Percentiles rank a stretch among this genome's conserved stretches.
These are phyloP conservation scores for Eueides isabella DNA, from an alignment of 1,140 invertebrate genomes.

Conservation along the genomic window DNA sequence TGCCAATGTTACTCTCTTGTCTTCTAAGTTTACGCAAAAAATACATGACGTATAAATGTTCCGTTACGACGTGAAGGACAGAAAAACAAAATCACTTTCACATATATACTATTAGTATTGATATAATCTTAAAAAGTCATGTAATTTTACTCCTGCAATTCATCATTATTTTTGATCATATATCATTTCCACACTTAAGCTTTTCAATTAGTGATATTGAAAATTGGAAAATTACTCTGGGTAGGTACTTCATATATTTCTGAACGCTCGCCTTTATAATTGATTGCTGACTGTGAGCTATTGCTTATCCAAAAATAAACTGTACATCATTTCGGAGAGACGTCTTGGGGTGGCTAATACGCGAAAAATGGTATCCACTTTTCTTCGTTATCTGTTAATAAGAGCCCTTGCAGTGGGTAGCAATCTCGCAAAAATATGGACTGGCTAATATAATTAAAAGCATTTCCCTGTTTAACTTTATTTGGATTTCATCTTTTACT, in stretches of 20 bases:
- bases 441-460: conserved; percentile 30
- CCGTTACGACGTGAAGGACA: too few relatives aligned
- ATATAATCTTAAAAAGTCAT: too few relatives aligned
- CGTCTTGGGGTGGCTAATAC: conserved; percentile 34
- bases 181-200: too few relatives aligned
- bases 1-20: too few relatives aligned
- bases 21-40: too few relatives aligned
- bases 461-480: conserved; percentile 19
- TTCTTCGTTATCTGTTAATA: conserved; percentile 44
- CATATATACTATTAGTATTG: too few relatives aligned
- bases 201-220: neutral
- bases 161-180: too few relatives aligned
- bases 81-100: too few relatives aligned
- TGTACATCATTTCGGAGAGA: conserved; percentile 31
- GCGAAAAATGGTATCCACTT: conserved; percentile 41
- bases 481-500: neutral
- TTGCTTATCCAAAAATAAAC: conserved; percentile 32
- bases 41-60: too few relatives aligned
- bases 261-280: conserved; percentile 6
- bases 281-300: conserved; percentile 33
- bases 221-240: neutral
- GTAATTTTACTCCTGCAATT: too few relatives aligned
- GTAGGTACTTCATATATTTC: neutral
- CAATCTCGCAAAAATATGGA: conserved; percentile 34
- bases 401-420: conserved; percentile 27